A percentile compares a stretch with the other conserved stretches of the same genome.
Evolutionary conservation across 2,113 vertebrate genomes (phyloP).

Genomic region (Genyomyrus donnyi): DNA sequence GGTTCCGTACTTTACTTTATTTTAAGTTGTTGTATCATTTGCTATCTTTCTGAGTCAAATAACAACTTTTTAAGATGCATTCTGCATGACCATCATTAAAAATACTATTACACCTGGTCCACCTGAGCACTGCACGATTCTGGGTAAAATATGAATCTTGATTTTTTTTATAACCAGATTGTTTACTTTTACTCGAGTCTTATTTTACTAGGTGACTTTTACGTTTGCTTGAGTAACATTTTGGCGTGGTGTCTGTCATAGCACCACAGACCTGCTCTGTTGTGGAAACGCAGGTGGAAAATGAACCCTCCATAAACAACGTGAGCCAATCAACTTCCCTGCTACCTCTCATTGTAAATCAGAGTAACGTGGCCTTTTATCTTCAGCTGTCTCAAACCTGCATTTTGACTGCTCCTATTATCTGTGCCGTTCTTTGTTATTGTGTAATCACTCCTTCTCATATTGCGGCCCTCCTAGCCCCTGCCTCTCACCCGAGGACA

Average conservation of each 20-base stretch:
- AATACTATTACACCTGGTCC: background rate
- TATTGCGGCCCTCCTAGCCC: background rate
- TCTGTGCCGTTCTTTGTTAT: background rate
- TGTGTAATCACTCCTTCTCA: background rate
- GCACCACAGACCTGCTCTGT: background rate
- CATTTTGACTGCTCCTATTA: background rate
- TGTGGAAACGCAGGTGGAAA: background rate
- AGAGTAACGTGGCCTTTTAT: background rate
- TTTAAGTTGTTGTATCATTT: background rate
- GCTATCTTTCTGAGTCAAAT: background rate
- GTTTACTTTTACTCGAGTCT: background rate
- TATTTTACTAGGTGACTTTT: background rate
- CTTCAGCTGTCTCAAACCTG: background rate
- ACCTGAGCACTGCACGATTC: background rate
- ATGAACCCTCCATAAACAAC: background rate
- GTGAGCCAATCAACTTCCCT: background rate
- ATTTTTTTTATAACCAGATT: background rate
- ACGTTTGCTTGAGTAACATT: too few species aligned
- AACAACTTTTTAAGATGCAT: background rate
- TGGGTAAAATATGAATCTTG: background rate
- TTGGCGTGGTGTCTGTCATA: background rate
- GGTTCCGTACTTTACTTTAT: background rate
- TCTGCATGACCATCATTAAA: background rate
- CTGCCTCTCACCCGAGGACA: background rate
- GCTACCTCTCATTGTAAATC: background rate